Conservation (phyloP, 2,888 invertebrate genomes). For the Scaptomyza reducta region DNA sequence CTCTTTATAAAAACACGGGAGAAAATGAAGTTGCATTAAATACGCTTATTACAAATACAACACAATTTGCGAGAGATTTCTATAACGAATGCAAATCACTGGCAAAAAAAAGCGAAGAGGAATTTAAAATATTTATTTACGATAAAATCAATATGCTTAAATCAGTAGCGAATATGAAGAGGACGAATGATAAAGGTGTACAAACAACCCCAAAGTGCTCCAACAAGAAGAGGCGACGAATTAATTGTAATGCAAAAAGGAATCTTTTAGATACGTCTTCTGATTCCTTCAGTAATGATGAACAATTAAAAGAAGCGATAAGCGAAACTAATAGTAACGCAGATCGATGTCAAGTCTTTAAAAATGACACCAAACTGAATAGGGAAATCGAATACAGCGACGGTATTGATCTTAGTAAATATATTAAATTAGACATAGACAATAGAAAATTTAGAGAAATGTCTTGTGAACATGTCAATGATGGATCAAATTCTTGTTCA, state of each 20-base stretch:
- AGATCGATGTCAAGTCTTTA: neutral
- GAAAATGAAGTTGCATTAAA: slow-evolving; percentile 16
- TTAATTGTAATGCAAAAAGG: slow-evolving; percentile 65
- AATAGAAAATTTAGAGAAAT: slow-evolving; percentile 46
- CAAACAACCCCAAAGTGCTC: slow-evolving; percentile 54
- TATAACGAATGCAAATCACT: slow-evolving; percentile 63
- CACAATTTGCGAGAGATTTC: slow-evolving; percentile 64
- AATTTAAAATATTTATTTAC: slow-evolving; percentile 59
- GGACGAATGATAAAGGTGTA: slow-evolving; percentile 22
- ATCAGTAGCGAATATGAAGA: slow-evolving; percentile 29
- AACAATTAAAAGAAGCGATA: neutral
- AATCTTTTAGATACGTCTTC: slow-evolving; percentile 54
- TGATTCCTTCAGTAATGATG: slow-evolving; percentile 35
- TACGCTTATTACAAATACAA: slow-evolving; percentile 44
- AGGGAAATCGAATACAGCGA: slow-evolving; percentile 61
- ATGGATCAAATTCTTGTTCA: slow-evolving; percentile 42
- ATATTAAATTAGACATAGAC: slow-evolving; percentile 70
- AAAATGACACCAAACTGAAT: slow-evolving; percentile 4
- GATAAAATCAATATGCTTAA: slow-evolving; percentile 59
- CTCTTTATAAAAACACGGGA: slow-evolving; percentile 40
- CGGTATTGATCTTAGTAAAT: slow-evolving; percentile 70
- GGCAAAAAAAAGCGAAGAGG: slow-evolving; percentile 41
- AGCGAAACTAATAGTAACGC: neutral
- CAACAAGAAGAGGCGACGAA: slow-evolving; percentile 53
- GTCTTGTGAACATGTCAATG: slow-evolving; percentile 69